Evolutionary conservation across 2,797 vertebrate species (phyloP).

Genomic region (Micropoecilia bifurca): DNA sequence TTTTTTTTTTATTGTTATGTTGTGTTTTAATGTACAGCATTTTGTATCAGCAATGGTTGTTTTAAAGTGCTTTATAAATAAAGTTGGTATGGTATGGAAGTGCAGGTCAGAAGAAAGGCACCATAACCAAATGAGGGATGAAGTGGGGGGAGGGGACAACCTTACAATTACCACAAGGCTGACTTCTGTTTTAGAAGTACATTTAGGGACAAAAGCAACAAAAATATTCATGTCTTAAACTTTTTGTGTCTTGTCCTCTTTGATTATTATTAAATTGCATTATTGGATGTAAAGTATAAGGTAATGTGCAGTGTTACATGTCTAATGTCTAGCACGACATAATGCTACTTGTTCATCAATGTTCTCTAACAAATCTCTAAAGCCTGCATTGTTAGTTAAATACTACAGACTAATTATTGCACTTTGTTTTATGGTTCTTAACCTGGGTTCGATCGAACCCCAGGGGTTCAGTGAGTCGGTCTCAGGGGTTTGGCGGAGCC

Average conservation of each 20-base stretch:
- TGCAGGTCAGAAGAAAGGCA: not conserved
- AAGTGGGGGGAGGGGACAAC: fast-evolving
- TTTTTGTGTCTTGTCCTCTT: not conserved
- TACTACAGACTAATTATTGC: not conserved
- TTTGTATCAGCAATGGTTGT: too few relatives aligned
- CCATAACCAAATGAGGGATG: constrained; percentile 12
- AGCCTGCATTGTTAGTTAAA: not conserved
- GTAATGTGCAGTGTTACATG: not conserved
- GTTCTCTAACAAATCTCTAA: not conserved
- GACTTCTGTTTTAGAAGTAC: not conserved
- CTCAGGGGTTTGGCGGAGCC: too few relatives aligned
- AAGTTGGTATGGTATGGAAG: not conserved
- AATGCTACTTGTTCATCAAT: not conserved
- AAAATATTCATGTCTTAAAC: not conserved
- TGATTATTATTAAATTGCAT: not conserved
- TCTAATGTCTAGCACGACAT: not conserved
- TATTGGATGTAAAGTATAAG: not conserved
- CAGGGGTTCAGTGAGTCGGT: too few relatives aligned
- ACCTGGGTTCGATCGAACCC: too few relatives aligned
- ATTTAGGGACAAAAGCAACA: not conserved
- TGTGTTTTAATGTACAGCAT: too few relatives aligned
- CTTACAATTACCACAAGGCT: not conserved
- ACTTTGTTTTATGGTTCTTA: too few relatives aligned
- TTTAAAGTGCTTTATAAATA: too few relatives aligned
- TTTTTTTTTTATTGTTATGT: too few relatives aligned